phyloP scores from a whole-genome alignment of 2,113 vertebrate genomes.

The Scatophagus argus region DNA sequence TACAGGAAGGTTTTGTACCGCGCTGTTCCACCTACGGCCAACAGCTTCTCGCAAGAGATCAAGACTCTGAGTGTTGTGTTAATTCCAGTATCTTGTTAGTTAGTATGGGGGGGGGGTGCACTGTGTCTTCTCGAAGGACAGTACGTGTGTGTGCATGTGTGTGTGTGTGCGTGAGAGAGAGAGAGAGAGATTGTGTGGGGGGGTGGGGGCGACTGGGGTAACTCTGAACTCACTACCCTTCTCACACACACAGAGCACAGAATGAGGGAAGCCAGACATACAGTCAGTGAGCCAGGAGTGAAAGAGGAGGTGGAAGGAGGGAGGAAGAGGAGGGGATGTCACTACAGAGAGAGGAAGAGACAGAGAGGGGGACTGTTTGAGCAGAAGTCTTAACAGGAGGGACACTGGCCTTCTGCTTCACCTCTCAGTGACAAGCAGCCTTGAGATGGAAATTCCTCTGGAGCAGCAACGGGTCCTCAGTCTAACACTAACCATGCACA shows the following conservation, averaged over 20 bases:
- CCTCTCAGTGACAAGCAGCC: conserved; percentile 69
- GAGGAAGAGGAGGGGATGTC: conserved; percentile 48
- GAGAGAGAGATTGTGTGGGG: too few species aligned
- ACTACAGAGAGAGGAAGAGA: neutral
- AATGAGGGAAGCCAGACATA: conserved; percentile 73
- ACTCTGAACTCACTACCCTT: conserved; percentile 71
- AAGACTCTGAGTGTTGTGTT: conserved; percentile 56
- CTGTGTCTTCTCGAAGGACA: conserved; percentile 73
- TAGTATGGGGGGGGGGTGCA: conserved; percentile 28
- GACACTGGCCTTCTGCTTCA: conserved; percentile 65
- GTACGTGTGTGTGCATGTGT: conserved; percentile 6
- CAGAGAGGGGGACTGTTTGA: neutral
- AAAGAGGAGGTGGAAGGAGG: conserved; percentile 37
- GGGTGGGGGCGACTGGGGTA: conserved; percentile 44
- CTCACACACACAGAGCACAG: conserved; percentile 46
- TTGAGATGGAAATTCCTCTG: conserved; percentile 70
- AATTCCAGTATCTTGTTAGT: conserved; percentile 72
- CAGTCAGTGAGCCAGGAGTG: conserved; percentile 47
- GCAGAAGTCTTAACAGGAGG: conserved; percentile 34
- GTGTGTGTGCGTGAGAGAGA: conserved; percentile 8
- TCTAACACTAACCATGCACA: conserved; percentile 74
- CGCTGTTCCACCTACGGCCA: conserved; percentile 54
- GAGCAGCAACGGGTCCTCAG: conserved; percentile 47
- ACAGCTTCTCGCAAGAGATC: conserved; percentile 50
- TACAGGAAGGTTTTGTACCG: conserved; percentile 69